A percentile compares a stretch with the other conserved stretches of the same genome.
Conservation (phyloP, 2,888 invertebrate species). For the Chrysomela aeneicollis region DNA sequence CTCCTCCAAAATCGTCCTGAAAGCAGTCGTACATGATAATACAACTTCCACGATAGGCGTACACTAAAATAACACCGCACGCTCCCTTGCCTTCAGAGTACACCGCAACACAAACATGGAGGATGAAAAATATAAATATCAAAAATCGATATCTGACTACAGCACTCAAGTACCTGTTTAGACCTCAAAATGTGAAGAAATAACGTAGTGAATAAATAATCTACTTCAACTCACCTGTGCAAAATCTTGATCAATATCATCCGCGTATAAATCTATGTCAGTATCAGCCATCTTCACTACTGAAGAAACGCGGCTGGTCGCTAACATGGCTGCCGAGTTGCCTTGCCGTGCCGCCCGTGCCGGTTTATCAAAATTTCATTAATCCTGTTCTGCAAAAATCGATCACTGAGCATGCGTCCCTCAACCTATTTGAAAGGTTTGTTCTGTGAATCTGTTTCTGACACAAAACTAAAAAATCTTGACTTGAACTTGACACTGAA, state of each 20-base stretch:
- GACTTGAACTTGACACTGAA: too few species aligned
- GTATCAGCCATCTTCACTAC: constrained; percentile 85
- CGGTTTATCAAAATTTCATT: not conserved
- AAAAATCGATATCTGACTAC: constrained; percentile 13
- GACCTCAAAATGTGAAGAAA: not conserved
- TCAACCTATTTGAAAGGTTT: too few species aligned
- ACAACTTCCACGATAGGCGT: not conserved
- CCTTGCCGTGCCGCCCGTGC: too few species aligned
- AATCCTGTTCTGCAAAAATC: too few species aligned
- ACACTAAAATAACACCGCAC: not conserved
- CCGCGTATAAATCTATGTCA: constrained; percentile 97
- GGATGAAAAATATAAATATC: not conserved
- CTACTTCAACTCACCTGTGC: constrained; percentile 67
- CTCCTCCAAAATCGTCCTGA: constrained; percentile 83
- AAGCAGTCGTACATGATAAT: constrained; percentile 35
- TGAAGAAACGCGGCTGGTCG: constrained; percentile 34
- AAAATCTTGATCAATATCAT: constrained; percentile 96
- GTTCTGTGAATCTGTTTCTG: too few species aligned
- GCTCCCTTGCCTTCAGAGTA: not conserved
- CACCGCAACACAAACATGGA: constrained; percentile 11
- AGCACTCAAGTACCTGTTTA: too few species aligned
- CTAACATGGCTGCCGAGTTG: constrained; percentile 28
- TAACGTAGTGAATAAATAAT: not conserved
- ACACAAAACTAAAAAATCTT: too few species aligned
- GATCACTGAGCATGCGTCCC: too few species aligned